Base-by-base conservation (phyloP, 1,140 invertebrate species). In the Limonius californicus region DNA sequence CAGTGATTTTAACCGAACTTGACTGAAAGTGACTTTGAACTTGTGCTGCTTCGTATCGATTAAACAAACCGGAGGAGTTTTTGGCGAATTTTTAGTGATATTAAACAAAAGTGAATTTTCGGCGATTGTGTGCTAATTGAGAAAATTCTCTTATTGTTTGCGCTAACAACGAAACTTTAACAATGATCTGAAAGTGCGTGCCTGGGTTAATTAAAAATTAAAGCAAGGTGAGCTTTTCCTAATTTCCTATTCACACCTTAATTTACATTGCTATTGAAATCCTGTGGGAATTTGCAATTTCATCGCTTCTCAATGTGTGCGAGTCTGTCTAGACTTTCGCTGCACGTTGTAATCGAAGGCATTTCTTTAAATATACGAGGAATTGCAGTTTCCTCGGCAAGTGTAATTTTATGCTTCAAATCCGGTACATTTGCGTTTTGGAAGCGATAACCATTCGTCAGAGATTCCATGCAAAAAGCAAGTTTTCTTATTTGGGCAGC, bases 21-120 rank as follows among this genome's bases (percentile, higher is more conserved):
- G 45, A 50, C 16, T 8, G 45, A 50, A 50, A 50, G 45, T 50
- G 45, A 19, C 45, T 50, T 16, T 50, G 45, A 50, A 18, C 16
- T 50, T 50, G 45, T 50, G 14, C 7, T 45, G 6, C 1, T 50
- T 18, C n/a, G 16, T 50, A 50, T 50, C 19, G 45, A 50, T 50
- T 7, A 50, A 19, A 50, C 45, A 50, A 50, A 19, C 14, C 20
- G 45, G 45, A 4, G 3, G 23, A 4, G 9, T 9, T 27, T 27
- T 9, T 27, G 3, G 23, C 9, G 35, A n/a, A 12, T 39, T 39
- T 39, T 9, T 39, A 2, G 35, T 32, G 27, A 32, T 32, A 6
- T 39, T 39, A 11, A 12, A 39, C 2, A 39, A 27, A 27, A 27
- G 23, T 27, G 23, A 27, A 27, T 27, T 27, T 27, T 27, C 23